Percentiles rank a stretch among this genome's conserved stretches.
These are phyloP conservation scores for Scolanthus callimorphus DNA, from an alignment of 92 coral and sea anemone genomes.

Conservation along the genomic window DNA sequence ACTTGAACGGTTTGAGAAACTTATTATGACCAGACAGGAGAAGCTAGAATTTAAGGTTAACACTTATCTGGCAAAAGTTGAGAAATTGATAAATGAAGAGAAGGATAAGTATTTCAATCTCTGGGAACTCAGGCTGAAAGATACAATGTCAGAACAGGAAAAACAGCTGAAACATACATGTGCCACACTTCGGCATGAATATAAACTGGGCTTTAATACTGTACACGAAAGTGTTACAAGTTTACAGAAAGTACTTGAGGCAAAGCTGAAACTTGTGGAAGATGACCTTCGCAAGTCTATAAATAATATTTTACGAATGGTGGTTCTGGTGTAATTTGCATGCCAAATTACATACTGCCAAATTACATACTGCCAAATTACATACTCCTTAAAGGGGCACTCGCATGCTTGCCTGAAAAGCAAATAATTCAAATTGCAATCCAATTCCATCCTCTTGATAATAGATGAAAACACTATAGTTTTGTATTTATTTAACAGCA, in stretches of 20 bases:
- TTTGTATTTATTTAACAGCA: too few species aligned
- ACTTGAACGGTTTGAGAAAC: constrained; percentile 65
- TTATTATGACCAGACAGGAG: constrained; percentile 57
- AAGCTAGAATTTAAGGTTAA: constrained; percentile 73
- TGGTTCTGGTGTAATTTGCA: constrained; percentile 62
- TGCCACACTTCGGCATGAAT: constrained; percentile 55
- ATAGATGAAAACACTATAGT: too few species aligned
- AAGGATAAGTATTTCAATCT: constrained; percentile 69
- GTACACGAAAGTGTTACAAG: constrained; percentile 93
- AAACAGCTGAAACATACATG: constrained; percentile 45
- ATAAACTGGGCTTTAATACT: constrained; percentile 80
- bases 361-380: too few species aligned
- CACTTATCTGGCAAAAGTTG: constrained; percentile 66
- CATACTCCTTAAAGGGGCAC: too few species aligned
- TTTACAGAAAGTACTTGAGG: constrained; percentile 82
- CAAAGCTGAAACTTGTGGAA: constrained; percentile 84
- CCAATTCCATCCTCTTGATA: too few species aligned
- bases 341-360: too few species aligned
- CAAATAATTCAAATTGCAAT: too few species aligned
- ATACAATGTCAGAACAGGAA: constrained; percentile 64
- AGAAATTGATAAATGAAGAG: constrained; percentile 60
- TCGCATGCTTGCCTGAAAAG: too few species aligned
- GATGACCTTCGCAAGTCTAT: constrained; percentile 89
- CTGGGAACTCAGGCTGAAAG: constrained; percentile 71
- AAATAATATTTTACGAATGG: constrained; percentile 85